Conservation (phyloP, 2,888 invertebrate genomes). For the Nemapogon koenigi region DNA sequence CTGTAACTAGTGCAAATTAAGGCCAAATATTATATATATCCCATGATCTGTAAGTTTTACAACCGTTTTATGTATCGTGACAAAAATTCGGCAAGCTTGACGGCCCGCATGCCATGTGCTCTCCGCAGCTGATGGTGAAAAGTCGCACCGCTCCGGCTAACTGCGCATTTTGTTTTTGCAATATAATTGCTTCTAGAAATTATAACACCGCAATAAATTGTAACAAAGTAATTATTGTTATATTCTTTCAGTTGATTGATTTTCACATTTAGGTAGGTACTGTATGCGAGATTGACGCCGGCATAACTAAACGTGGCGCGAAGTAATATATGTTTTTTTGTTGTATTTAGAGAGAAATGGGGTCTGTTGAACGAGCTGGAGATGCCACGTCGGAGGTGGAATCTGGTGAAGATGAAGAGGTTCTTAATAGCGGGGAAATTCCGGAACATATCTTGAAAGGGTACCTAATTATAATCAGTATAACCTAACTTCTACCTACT, state of each 20-base stretch:
- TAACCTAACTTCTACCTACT: neutral
- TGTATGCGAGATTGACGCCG: too few relatives aligned
- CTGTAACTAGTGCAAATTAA: too few relatives aligned
- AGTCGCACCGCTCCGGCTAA: too few relatives aligned
- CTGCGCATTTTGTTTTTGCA: slow-evolving; percentile 54
- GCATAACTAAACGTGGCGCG: slow-evolving; percentile 10
- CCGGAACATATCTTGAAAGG: slow-evolving; percentile 50
- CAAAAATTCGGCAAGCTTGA: too few relatives aligned
- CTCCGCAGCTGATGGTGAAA: too few relatives aligned
- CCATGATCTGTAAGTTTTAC: neutral
- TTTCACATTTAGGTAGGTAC: too few relatives aligned
- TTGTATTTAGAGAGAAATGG: slow-evolving; percentile 64
- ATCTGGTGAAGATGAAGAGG: slow-evolving; percentile 70
- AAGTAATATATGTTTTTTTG: slow-evolving; percentile 13
- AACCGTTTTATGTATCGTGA: too few relatives aligned
- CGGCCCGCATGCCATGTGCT: too few relatives aligned
- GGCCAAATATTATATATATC: neutral
- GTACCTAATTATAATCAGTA: slow-evolving; percentile 23
- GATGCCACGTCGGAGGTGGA: slow-evolving; percentile 72
- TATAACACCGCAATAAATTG: neutral
- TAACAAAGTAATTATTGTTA: neutral
- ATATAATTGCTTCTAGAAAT: neutral
- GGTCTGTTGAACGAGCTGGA: slow-evolving; percentile 70
- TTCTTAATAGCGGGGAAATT: slow-evolving; percentile 57
- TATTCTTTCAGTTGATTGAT: too few relatives aligned